These are phyloP conservation scores for Chionis minor DNA, from an alignment of 2,113 vertebrate genomes.

Conservation along the genomic window DNA sequence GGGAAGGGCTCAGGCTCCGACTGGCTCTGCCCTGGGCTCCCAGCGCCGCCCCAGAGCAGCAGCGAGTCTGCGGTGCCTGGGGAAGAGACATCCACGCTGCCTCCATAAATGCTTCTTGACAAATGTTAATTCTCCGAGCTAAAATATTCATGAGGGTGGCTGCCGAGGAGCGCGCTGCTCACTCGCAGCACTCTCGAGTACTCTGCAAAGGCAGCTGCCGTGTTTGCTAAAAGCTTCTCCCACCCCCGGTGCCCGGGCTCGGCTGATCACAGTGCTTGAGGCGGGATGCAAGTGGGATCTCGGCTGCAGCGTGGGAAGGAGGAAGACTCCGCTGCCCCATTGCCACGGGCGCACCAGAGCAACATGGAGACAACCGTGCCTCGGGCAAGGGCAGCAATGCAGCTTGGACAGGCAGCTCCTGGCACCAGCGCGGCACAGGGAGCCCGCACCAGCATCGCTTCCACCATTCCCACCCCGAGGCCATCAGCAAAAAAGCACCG, in stretches of 20 bases:
- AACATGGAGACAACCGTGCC: fast-evolving
- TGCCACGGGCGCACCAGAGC: fast-evolving
- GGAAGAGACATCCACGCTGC: background rate
- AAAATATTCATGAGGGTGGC: slow-evolving; percentile 48
- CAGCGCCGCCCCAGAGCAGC: background rate
- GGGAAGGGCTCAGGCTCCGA: background rate
- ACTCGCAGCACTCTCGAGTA: fast-evolving
- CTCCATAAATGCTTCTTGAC: slow-evolving; percentile 19
- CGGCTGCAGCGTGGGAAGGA: fast-evolving
- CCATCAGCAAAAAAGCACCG: background rate
- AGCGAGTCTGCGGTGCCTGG: background rate
- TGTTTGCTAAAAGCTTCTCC: background rate
- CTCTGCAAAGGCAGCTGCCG: background rate
- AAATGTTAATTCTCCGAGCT: slow-evolving; percentile 22
- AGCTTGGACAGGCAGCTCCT: background rate
- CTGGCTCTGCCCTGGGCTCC: slow-evolving; percentile 6
- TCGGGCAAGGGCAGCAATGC: background rate
- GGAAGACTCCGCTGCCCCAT: fast-evolving
- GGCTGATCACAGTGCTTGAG: fast-evolving
- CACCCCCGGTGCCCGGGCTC: fast-evolving
- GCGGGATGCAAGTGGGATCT: background rate
- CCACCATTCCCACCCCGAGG: background rate
- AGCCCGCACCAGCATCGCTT: background rate
- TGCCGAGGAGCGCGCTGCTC: background rate
- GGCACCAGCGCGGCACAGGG: background rate